phyloP scores from a whole-genome alignment of 2,113 vertebrate genomes.

The Stictonetta naevosa region DNA sequence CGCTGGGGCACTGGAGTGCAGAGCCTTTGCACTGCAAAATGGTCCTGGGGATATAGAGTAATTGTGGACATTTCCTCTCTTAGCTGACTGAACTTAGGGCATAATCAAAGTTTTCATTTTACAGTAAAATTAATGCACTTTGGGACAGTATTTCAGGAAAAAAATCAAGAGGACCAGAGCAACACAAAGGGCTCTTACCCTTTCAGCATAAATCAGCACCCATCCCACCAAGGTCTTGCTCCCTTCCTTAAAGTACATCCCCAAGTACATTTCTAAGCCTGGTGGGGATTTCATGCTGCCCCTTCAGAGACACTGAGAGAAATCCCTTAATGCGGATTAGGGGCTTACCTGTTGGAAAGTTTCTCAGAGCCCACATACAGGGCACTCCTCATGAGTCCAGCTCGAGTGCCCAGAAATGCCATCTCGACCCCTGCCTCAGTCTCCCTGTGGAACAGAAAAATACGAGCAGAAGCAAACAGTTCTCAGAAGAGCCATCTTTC shows the following conservation, averaged over 20 bases:
- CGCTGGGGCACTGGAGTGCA: background rate
- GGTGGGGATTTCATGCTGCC: background rate
- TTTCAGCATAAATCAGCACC: background rate
- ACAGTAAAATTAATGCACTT: background rate
- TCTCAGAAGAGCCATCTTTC: background rate
- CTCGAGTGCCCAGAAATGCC: constrained; percentile 92
- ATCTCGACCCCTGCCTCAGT: constrained; percentile 83
- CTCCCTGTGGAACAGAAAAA: constrained; percentile 65
- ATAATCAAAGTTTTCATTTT: background rate
- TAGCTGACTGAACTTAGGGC: background rate
- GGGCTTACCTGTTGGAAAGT: constrained; percentile 85
- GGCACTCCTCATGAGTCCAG: constrained; percentile 86
- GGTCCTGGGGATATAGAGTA: background rate
- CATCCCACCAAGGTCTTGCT: background rate
- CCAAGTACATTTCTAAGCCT: background rate
- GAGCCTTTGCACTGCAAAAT: background rate
- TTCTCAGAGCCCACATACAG: constrained; percentile 88
- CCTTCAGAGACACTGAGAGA: background rate
- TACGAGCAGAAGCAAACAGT: background rate
- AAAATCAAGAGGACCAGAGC: background rate
- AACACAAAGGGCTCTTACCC: background rate
- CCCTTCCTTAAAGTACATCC: background rate
- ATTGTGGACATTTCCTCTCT: background rate
- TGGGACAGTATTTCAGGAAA: background rate
- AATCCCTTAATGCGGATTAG: background rate